Evolutionary conservation across 2,113 vertebrate species (phyloP), one percentile per base, ranked within the genome.

Genomic region (Poeciliopsis occidentalis): DNA sequence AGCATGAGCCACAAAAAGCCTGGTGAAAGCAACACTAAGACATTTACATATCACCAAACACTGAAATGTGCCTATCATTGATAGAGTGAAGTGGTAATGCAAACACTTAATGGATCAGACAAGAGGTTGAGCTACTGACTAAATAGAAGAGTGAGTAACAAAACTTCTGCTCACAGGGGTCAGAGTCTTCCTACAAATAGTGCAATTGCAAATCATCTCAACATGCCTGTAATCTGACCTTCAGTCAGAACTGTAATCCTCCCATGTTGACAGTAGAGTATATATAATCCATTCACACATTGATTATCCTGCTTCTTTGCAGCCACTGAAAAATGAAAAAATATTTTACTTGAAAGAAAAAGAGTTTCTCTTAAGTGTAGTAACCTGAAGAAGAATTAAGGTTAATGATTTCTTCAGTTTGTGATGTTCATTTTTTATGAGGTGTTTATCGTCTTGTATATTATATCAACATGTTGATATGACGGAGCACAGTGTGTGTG

Each of bases 231-330:
- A 63, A 76, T 80, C 78, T 81, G 73, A 82, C 69, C 70, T 60
- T 31, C 74, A 76, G 60, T 75, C 30, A 82, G 24, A 39, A 51
- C 4, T 69, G 60, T 82, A 83, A 85, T 83, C 75, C 75, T 57
- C 32, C 34, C 12, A 12, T 83, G 69, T 81, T 71, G 73, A 77
- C 8, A 85, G 51, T 57, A 30, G 31, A 66, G 30, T 51, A 8
- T 81, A 78, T 60, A 8, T 81, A 78, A 84, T 84, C 81, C 69
- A 80, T 64, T 0, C 13, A 69, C 10, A 67, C 29, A 74, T 64
- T 64, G 67, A 85, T 79, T 71, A 80, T 34, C 73, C 57, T 41
- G 34, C 29, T 71, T 78, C 69, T 65, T 81, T 76, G 37, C 37
- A 77, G 44, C n/a, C 17, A 61, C 67, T 26, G 6, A n/a, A 34